Evolutionary conservation across 1,140 invertebrate genomes (phyloP), one percentile per base, ranked within the genome.

Genomic region (Eriocheir sinensis): DNA sequence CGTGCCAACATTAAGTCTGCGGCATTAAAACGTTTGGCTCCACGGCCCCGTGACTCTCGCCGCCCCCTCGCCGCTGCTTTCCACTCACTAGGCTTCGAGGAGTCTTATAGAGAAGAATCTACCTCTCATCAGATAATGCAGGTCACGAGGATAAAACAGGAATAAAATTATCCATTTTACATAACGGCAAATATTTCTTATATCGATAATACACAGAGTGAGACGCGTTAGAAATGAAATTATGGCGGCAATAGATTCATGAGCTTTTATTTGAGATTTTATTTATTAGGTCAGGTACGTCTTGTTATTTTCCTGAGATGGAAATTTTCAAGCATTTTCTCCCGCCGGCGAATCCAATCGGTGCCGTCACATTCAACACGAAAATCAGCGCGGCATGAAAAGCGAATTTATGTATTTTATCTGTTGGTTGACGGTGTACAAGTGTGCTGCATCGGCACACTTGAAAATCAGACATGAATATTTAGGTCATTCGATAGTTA

Each of bases 231-330:
- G 27, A 72, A n/a, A 72, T 72, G 1, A 72, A n/a, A 27, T n/a
- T 72, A 72, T n/a, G n/a, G 60, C 17, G 60, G 60, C 27, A 72
- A 72, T 72, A 72, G 27, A 72, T 72, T 27, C 27, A 72, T 72
- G 27, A 72, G 60, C 60, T 72, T 72, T 72, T 72, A 72, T n/a
- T n/a, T 72, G 60, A 72, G 27, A 72, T 72, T 72, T n/a, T n/a
- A 72, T n/a, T n/a, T 72, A n/a, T n/a, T 72, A n/a, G 12, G 17
- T 72, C 60, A 72, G 60, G 27, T 72, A n/a, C 21, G 48, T 53
- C 8, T 72, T n/a, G n/a, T 72, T 0, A 72, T 72, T 72, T 72
- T 72, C 21, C 60, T 8, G 8, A 72, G 60, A 72, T 72, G n/a
- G n/a, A n/a, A n/a, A n/a, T n/a, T n/a, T n/a, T n/a, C n/a, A n/a